Percentiles rank a stretch among this genome's conserved stretches.
Conservation (phyloP, 2,797 vertebrate genomes). For the Acropternis orthonyx region DNA sequence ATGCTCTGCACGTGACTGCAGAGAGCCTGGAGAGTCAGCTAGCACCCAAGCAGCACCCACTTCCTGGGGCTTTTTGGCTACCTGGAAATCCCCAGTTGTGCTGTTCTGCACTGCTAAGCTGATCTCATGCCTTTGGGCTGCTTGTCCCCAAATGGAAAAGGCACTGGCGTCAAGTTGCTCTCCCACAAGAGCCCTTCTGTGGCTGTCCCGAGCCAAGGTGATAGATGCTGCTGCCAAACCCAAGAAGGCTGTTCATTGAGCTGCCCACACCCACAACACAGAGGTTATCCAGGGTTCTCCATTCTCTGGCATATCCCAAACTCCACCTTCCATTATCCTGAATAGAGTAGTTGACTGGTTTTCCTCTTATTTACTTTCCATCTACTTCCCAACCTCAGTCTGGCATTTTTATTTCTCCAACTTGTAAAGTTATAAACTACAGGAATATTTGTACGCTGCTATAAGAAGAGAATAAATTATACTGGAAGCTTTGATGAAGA, state of each 20-base stretch:
- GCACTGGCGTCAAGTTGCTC: background rate
- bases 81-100: background rate
- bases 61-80: background rate
- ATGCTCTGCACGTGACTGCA: background rate
- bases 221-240: background rate
- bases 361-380: slow-evolving; percentile 10
- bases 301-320: background rate
- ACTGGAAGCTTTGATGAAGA: background rate
- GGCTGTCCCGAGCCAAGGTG: background rate
- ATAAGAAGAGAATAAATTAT: background rate
- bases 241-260: background rate
- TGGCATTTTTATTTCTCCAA: background rate
- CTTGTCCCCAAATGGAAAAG: accelerated
- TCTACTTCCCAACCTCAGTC: background rate
- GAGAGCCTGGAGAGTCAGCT: background rate
- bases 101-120: background rate
- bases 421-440: background rate
- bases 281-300: slow-evolving; percentile 33
- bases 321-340: slow-evolving; percentile 15
- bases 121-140: background rate
- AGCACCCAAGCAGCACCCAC: background rate
- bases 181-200: background rate
- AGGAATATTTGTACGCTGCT: background rate
- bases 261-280: background rate
- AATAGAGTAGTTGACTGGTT: background rate